Percentiles rank a stretch among this genome's conserved stretches.
phyloP scores from a whole-genome alignment of 2,113 vertebrate species.

The Takifugu bimaculatus region DNA sequence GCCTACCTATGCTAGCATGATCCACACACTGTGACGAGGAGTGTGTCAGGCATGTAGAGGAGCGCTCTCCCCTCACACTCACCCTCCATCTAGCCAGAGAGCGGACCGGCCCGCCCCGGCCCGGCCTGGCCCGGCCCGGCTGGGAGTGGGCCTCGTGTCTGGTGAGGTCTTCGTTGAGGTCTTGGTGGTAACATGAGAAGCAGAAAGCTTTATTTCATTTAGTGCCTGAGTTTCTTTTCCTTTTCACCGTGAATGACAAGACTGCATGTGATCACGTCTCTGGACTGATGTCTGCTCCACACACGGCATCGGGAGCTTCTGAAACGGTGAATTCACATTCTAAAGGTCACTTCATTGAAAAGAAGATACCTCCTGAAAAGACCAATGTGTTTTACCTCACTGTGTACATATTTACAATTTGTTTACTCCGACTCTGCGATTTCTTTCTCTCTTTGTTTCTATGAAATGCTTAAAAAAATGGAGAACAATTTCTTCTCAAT shows the following conservation, averaged over 20 bases:
- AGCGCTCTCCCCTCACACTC: background rate
- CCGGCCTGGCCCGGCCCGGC: constrained; percentile 6
- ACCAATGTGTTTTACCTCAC: constrained; percentile 83
- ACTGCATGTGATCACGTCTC: constrained; percentile 70
- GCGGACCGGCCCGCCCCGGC: constrained; percentile 7
- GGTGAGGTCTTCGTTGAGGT: constrained; percentile 15
- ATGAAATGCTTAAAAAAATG: constrained; percentile 68
- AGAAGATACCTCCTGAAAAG: constrained; percentile 77
- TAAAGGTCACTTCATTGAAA: constrained; percentile 66
- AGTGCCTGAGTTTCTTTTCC: constrained; percentile 68
- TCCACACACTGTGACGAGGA: constrained; percentile 69
- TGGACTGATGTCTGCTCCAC: constrained; percentile 57
- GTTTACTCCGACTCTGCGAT: constrained; percentile 70
- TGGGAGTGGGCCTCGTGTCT: too few relatives aligned
- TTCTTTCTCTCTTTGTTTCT: constrained; percentile 69
- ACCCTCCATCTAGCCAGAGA: constrained; percentile 19
- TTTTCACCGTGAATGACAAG: constrained; percentile 61
- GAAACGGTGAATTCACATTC: constrained; percentile 52
- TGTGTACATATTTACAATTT: constrained; percentile 73
- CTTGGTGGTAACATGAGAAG: constrained; percentile 47
- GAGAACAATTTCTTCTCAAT: constrained; percentile 47
- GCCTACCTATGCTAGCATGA: constrained; percentile 63
- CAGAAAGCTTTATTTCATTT: constrained; percentile 73
- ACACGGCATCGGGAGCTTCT: constrained; percentile 51
- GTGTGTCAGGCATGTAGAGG: constrained; percentile 7